Base-by-base conservation (phyloP, 2,113 vertebrate species). In the Tachysurus vachellii region DNA sequence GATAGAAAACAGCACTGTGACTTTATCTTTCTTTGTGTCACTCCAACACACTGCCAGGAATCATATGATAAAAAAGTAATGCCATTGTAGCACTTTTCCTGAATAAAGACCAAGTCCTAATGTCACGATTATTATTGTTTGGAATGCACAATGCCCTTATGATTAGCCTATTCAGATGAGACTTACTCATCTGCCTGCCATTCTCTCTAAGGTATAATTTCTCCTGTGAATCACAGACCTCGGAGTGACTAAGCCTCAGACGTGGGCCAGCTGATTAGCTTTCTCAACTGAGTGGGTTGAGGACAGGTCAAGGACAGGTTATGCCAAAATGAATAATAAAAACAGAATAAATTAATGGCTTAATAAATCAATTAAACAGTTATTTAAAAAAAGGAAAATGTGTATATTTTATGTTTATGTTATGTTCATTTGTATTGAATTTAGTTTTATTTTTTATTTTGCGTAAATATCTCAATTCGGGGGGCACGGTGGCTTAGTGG, bases 131-230 rank as follows among this genome's bases (percentile, higher is more conserved):
- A 16, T 50, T 77, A 75, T 71, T 75, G 56, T 82, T 64, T 79
- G 19, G 26, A 80, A 82, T 44, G 9, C 54, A 89, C 73, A 80
- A 61, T 73, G 54, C 62, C 62, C 66, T 70, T 68, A 77, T 80
- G 61, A 79, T 86, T 54, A 31, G 17, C 50, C 62, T 50, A 53
- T 80, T 89, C 85, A 79, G 53, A 83, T 79, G 57, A 66, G 53
- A 71, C 44, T 86, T 86, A 59, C 87, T 54, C 87, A 88, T 85
- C 70, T 50, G 87, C 42, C 59, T 76, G 57, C 47, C 54, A 82
- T 88, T 85, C 70, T 88, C 53, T 86, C 61, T 26, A 83, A 77
- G 47, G 28, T 28, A 61, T 81, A 31, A 85, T 84, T 76, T 85
- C 19, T 86, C 57, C 19, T 71, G 13, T 59, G 44, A 75, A 82